A percentile compares a stretch with the other conserved stretches of the same genome.
phyloP scores from a whole-genome alignment of 2,113 vertebrate genomes.

The Brachypodius melanocephalos region DNA sequence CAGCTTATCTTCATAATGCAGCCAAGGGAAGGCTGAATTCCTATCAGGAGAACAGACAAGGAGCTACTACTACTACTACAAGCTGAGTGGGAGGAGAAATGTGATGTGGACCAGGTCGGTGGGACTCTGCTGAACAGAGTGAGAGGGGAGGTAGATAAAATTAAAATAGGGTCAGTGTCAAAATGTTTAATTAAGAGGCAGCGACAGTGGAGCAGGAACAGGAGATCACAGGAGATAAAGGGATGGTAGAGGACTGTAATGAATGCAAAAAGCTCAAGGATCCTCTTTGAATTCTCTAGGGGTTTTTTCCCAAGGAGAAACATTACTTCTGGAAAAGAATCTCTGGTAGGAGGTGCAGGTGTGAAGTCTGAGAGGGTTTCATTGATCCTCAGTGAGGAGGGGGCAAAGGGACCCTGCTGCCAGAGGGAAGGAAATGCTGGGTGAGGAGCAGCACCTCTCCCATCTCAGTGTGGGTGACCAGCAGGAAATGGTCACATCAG shows the following conservation, averaged over 20 bases:
- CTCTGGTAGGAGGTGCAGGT: not conserved
- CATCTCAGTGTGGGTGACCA: not conserved
- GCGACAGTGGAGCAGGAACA: not conserved
- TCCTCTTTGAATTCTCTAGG: not conserved
- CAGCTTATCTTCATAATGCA: slow-evolving; percentile 26
- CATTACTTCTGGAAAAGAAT: not conserved
- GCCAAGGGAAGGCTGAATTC: not conserved
- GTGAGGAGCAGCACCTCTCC: not conserved
- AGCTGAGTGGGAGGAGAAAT: not conserved
- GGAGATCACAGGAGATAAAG: not conserved
- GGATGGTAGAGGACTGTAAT: not conserved
- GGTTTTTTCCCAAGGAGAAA: not conserved
- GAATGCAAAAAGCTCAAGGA: not conserved
- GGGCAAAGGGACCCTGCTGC: not conserved
- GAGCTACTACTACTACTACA: not conserved
- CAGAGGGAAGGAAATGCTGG: not conserved
- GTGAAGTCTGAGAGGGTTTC: not conserved
- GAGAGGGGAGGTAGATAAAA: not conserved
- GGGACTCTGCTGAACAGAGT: not conserved
- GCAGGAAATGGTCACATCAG: not conserved
- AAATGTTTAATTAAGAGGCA: not conserved
- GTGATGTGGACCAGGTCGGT: not conserved
- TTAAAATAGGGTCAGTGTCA: not conserved
- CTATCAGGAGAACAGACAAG: not conserved
- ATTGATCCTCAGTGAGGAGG: accelerated